Evolutionary conservation across 2,888 invertebrate species (phyloP), one percentile per base, ranked within the genome.

Genomic region (Drosophila helvetica): DNA sequence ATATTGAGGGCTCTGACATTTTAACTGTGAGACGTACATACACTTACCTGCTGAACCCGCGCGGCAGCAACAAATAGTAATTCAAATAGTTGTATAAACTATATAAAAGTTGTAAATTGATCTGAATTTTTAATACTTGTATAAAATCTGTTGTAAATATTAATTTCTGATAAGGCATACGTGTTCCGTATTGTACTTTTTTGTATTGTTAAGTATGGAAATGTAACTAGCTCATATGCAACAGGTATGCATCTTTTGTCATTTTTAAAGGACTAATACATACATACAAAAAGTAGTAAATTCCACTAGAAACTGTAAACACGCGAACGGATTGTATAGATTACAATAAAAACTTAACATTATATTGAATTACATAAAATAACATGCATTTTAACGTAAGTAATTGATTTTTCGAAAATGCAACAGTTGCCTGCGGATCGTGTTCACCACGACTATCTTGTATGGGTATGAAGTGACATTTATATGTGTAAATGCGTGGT

Each of bases 101-200:
- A 15, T 15, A 38, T 50, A 27, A 27, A 27, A 27, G 4, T 45
- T 60, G 30, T 60, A 45, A 12, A 33, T 12, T 51, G 50, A 54
- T 62, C 47, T 56, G 15, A 43, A 62, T 68, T 7, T 64, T 70
- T 74, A 80, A 82, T 82, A 82, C 79, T 79, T 82, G 58, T 65
- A 65, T 66, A 69, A 82, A 77, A 67, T 58, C 47, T 19, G 51
- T 19, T 67, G 52, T 62, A 57, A 63, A 68, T 55, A 47, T 30
- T 53, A 9, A 62, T 33, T 64, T 33, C 52, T 25, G 54, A 54
- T 69, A 77, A 72, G 74, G 74, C 58, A 72, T 77, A 62, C 33
- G 42, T 53, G 48, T 61, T 58, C 53, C 51, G 46, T 59, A 56
- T 70, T 81, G 70, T 79, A 79, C 81, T 74, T 52, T 63, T 19